Conservation (phyloP, 2,113 vertebrate genomes). For the Platysteira castanea region DNA sequence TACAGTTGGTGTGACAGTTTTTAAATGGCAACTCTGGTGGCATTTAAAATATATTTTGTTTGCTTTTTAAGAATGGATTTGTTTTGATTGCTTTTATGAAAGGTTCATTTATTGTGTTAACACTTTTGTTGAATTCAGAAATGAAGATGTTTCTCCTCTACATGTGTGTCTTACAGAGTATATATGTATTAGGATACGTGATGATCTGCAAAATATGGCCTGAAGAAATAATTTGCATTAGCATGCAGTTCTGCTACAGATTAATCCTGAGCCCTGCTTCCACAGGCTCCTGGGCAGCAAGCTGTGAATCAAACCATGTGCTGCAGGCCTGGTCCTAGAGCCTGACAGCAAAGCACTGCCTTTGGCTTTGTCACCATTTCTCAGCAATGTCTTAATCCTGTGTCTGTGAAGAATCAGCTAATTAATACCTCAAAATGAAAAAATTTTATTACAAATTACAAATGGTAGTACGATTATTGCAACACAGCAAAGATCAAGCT, state of each 20-base stretch:
- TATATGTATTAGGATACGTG: neutral
- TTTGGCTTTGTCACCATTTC: neutral
- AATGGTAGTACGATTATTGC: neutral
- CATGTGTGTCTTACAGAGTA: neutral
- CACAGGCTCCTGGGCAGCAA: neutral
- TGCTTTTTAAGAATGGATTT: neutral
- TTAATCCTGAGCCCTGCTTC: neutral
- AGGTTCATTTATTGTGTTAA: neutral
- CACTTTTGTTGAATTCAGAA: fast-evolving
- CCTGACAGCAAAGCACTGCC: neutral
- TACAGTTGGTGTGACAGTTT: neutral
- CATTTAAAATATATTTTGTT: neutral
- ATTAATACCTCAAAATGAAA: neutral
- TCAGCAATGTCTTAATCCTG: neutral
- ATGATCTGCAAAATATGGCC: neutral
- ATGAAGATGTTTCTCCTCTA: neutral
- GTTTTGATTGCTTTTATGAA: neutral
- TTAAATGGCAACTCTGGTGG: neutral
- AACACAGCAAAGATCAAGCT: neutral
- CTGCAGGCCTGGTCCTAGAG: neutral
- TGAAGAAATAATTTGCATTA: neutral
- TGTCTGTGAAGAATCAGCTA: neutral
- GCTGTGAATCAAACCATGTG: neutral
- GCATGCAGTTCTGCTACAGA: fast-evolving
- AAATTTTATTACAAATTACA: neutral